Evolutionary conservation across 2,888 invertebrate genomes (phyloP).

Genomic region (Zelleria hepariella): DNA sequence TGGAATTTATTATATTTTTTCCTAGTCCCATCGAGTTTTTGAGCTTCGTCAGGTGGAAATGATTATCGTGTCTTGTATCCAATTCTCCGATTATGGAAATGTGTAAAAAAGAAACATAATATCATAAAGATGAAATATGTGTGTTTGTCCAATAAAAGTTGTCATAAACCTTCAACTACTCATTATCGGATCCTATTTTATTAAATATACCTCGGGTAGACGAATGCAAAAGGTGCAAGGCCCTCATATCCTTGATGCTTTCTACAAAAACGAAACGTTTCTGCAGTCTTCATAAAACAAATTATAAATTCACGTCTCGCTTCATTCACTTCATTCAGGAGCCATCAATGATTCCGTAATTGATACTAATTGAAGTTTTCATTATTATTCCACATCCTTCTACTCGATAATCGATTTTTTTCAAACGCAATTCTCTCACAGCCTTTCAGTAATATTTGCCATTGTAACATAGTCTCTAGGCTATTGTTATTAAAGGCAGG

Average conservation of each 20-base stretch:
- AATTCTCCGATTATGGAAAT: not conserved
- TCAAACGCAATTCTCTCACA: constrained; percentile 18
- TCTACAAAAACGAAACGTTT: not conserved
- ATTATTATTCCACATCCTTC: constrained; percentile 54
- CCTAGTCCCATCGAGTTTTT: constrained; percentile 4
- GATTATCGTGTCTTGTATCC: not conserved
- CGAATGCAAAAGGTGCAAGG: not conserved
- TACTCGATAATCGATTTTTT: constrained; percentile 54
- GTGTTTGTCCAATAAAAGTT: no score
- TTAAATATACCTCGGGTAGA: no score
- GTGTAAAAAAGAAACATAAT: not conserved
- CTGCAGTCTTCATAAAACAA: not conserved
- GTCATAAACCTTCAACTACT: no score
- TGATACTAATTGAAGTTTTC: constrained; percentile 62
- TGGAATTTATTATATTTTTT: constrained; percentile 35
- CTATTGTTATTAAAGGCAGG: constrained; percentile 30
- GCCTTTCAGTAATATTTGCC: constrained; percentile 48
- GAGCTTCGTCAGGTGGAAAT: not conserved
- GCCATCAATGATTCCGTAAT: constrained; percentile 63
- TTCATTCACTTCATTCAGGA: constrained; percentile 38
- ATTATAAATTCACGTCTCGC: constrained; percentile 50
- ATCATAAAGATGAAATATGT: not conserved
- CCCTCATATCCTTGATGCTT: not conserved
- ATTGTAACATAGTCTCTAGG: constrained; percentile 28
- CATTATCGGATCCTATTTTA: no score